Evolutionary conservation across 1,140 invertebrate species (phyloP).

Genomic region (Drosophila ananassae): DNA sequence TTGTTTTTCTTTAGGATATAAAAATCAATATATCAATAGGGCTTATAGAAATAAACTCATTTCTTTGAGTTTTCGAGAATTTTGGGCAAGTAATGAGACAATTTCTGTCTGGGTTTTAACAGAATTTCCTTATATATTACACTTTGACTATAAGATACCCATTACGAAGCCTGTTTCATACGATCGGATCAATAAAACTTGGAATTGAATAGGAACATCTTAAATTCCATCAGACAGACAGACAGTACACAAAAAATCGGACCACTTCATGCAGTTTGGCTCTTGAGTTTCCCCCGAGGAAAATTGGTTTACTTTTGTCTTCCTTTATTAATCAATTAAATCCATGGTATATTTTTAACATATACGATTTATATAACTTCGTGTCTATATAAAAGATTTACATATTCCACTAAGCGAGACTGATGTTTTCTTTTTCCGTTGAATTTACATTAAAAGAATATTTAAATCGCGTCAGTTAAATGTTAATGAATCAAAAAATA

Average conservation of each 20-base stretch:
- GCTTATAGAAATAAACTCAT: neutral
- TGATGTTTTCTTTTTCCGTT: neutral
- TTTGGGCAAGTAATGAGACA: too few species aligned
- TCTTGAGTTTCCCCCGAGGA: conserved; percentile 1
- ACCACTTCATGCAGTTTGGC: neutral
- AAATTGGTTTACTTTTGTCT: conserved; percentile 17
- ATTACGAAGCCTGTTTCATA: neutral
- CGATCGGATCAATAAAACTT: neutral
- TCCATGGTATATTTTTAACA: conserved; percentile 36
- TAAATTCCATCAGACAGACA: neutral
- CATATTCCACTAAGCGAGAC: neutral
- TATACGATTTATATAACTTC: conserved; percentile 37
- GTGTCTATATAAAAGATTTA: conserved; percentile 15
- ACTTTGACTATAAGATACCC: neutral
- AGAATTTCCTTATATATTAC: neutral
- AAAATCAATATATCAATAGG: neutral
- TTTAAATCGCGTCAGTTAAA: neutral
- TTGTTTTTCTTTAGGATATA: neutral
- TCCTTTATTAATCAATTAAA: conserved; percentile 41
- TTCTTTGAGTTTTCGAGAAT: neutral
- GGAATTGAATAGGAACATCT: neutral
- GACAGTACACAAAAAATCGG: neutral
- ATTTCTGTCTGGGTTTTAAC: too few species aligned
- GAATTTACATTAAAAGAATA: neutral
- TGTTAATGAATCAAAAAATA: neutral